A percentile compares a stretch with the other conserved stretches of the same genome.
Conservation (phyloP, 2,113 vertebrate species). For the Cephalopholis sonnerati region DNA sequence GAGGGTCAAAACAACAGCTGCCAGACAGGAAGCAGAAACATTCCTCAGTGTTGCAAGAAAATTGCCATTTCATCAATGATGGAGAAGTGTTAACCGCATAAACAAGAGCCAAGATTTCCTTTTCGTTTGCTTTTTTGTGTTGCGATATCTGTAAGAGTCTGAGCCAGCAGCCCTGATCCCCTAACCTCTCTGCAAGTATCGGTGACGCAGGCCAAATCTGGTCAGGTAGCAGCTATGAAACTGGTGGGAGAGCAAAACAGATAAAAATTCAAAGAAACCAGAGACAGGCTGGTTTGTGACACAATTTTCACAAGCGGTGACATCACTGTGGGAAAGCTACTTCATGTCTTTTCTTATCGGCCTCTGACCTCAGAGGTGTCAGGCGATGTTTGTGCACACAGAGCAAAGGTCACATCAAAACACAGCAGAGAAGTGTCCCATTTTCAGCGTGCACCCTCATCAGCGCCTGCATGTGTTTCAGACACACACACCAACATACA, state of each 20-base stretch:
- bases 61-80: conserved; percentile 53
- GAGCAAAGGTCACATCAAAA: conserved; percentile 41
- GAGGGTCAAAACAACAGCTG: conserved; percentile 67
- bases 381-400: conserved; percentile 12
- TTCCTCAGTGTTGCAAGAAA: conserved; percentile 62
- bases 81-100: conserved; percentile 57
- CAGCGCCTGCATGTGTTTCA: conserved; percentile 16
- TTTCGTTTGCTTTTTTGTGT: conserved; percentile 2
- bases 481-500: conserved; percentile 19
- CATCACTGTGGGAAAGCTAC: conserved; percentile 78
- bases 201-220: conserved; percentile 46
- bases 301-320: conserved; percentile 68
- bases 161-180: conserved; percentile 2
- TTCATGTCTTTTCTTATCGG: conserved; percentile 67
- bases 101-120: conserved; percentile 25
- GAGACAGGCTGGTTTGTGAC: conserved; percentile 42
- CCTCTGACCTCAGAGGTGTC: conserved; percentile 67
- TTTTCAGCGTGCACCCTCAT: conserved; percentile 30
- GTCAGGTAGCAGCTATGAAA: conserved; percentile 27
- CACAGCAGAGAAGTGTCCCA: conserved; percentile 28
- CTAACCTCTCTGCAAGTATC: conserved; percentile 31
- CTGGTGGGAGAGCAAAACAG: conserved; percentile 10
- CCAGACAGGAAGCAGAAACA: conserved; percentile 47
- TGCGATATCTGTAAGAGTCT: not conserved
- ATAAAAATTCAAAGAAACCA: conserved; percentile 26